Base-by-base conservation (phyloP, 2,113 vertebrate genomes). In the Phylloscopus trochiloides region DNA sequence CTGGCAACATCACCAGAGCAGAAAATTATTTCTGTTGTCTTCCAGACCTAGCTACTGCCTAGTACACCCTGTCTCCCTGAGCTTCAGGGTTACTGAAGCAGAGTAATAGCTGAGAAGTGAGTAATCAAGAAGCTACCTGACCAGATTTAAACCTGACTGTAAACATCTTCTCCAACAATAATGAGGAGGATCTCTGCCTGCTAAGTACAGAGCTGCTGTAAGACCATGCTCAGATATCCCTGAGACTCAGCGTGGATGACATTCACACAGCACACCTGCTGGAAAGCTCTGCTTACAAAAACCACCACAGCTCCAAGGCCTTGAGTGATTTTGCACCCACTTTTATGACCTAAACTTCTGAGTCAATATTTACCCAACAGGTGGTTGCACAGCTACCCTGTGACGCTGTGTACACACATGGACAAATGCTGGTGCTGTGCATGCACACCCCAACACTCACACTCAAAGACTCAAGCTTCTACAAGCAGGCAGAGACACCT, bases 71-170 rank as follows among this genome's bases (percentile, higher is more conserved):
- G 74, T 83, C 77, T 94, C 70, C 36, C 48, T 4, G 2, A 80
- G 73, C 70, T 92, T 89, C 54, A 67, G 62, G 42, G 61, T 95
- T 94, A 92, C 86, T 72, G 92, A 92, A 92, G 94, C 95, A 73
- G 45, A 78, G 76, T 59, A 87, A 96, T 93, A 96, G 73, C 90
- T 95, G 86, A 90, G 82, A 96, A 71, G 36, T 96, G 97, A 97
- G 91, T 97, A 97, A 97, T 34, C 3, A 24, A 92, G 79, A 97
- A 95, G 92, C 77, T 96, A 93, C 94, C 90, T 94, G 86, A 86
- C 83, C 72, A 95, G 90, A 88, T 83, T 84, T 58, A 86, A 68
- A 77, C 26, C 48, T 86, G 50, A 63, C 58, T 86, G 48, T 80
- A 95, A 96, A 96, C 82, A 79, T 50, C 61, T 75, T 88, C 65